Conservation (phyloP, 2,888 invertebrate species). For the Eurytoma adleriae region DNA sequence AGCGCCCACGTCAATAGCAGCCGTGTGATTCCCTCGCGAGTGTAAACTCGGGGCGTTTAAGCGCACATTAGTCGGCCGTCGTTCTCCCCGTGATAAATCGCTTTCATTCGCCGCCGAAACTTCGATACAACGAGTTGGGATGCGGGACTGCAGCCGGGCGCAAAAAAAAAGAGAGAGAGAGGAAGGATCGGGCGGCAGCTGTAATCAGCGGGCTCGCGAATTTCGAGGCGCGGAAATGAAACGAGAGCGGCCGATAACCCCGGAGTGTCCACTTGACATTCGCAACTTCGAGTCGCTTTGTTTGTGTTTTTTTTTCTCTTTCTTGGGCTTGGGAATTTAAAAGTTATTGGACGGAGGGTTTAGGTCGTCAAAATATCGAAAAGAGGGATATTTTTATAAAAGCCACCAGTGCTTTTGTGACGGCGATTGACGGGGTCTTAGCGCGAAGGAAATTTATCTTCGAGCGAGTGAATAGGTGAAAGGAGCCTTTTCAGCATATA, state of each 20-base stretch:
- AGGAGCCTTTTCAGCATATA: no score
- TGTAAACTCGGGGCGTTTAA: background rate
- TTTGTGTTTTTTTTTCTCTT: no score
- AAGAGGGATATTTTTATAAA: no score
- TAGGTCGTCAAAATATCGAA: no score
- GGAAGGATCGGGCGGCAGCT: background rate
- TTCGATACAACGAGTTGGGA: conserved; percentile 2
- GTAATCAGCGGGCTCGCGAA: conserved; percentile 24
- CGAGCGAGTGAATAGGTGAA: no score
- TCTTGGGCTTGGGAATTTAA: no score
- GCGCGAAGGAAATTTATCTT: no score
- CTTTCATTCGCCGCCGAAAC: conserved; percentile 16
- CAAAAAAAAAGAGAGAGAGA: background rate
- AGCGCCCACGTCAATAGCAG: no score
- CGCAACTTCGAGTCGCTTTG: background rate
- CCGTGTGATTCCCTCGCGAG: no score
- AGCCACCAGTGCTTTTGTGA: no score
- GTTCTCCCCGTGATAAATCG: conserved; percentile 13
- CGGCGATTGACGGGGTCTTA: no score
- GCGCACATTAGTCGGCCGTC: conserved; percentile 5
- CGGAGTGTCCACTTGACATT: conserved; percentile 13
- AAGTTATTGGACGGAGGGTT: no score
- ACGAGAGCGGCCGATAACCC: conserved; percentile 18
- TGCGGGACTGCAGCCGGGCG: background rate
- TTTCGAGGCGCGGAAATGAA: conserved; percentile 19